These are phyloP conservation scores for Crocidura indochinensis DNA, from an alignment of 2,797 vertebrate genomes.

Conservation along the genomic window DNA sequence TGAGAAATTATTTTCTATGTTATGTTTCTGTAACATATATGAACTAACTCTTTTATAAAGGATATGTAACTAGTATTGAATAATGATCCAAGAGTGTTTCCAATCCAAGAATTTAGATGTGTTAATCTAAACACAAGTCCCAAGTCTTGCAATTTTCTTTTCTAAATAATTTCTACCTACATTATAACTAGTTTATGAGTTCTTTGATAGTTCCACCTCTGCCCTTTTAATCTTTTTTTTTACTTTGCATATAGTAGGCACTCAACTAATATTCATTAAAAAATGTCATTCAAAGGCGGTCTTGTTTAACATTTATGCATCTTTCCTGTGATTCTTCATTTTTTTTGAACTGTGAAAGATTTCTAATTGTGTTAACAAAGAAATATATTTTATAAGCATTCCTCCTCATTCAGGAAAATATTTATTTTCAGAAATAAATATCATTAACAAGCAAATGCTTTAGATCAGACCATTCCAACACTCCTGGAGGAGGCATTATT, in stretches of 20 bases:
- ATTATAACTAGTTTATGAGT: constrained; percentile 22
- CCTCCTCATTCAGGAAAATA: neutral
- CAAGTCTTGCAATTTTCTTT: neutral
- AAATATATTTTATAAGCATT: neutral
- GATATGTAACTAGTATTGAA: constrained; percentile 63
- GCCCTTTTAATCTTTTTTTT: neutral
- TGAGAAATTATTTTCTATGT: constrained; percentile 78
- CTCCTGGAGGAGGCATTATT: too few species aligned
- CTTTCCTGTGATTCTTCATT: neutral
- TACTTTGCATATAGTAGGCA: constrained; percentile 14
- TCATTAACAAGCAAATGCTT: constrained; percentile 23
- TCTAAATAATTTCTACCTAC: constrained; percentile 54
- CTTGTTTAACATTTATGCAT: constrained; percentile 7
- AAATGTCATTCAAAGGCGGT: neutral
- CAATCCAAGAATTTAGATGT: neutral
- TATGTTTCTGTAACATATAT: constrained; percentile 70
- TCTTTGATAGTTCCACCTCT: neutral
- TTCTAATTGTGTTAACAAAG: neutral
- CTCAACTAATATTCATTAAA: constrained; percentile 31
- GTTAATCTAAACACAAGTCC: neutral
- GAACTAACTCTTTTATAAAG: constrained; percentile 66
- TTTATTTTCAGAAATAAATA: neutral
- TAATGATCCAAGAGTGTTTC: neutral
- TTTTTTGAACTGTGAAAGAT: neutral
- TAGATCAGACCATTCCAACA: neutral